Evolutionary conservation across 2,113 vertebrate genomes (phyloP).

Genomic region (Procavia capensis): DNA sequence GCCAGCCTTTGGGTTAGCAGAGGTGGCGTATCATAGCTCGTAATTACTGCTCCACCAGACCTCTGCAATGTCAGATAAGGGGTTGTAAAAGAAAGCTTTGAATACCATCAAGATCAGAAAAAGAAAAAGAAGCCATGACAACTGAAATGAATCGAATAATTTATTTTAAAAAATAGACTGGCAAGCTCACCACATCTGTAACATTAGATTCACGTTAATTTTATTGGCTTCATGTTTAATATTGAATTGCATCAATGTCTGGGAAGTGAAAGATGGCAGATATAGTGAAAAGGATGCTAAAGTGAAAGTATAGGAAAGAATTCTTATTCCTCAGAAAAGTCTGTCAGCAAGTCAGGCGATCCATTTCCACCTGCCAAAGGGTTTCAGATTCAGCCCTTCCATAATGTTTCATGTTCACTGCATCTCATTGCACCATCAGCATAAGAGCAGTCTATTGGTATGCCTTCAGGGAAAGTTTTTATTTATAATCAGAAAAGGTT

Average conservation of each 20-base stretch:
- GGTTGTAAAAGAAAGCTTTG: not conserved
- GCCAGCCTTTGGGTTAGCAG: too few species aligned
- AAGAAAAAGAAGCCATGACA: slow-evolving; percentile 12
- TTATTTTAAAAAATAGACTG: not conserved
- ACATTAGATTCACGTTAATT: slow-evolving; percentile 38
- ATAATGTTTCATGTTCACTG: not conserved
- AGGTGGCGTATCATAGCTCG: too few species aligned
- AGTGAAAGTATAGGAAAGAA: not conserved
- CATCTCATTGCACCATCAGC: not conserved
- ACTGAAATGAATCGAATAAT: slow-evolving; percentile 48
- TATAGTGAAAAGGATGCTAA: not conserved
- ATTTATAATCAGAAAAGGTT: slow-evolving; percentile 53
- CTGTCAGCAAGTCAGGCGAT: not conserved
- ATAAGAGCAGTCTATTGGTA: not conserved
- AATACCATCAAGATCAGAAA: slow-evolving; percentile 45
- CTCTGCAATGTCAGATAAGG: not conserved
- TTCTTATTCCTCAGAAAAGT: not conserved
- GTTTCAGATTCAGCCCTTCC: not conserved
- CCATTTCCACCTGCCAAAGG: not conserved
- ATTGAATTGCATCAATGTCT: not conserved
- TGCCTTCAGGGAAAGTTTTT: slow-evolving; percentile 52
- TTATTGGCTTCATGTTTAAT: slow-evolving; percentile 2
- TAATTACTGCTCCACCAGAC: too few species aligned
- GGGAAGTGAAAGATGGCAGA: not conserved
- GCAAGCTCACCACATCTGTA: not conserved